These are phyloP conservation scores for Lophura nycthemera DNA, from an alignment of 2,113 vertebrate genomes.

Conservation along the genomic window DNA sequence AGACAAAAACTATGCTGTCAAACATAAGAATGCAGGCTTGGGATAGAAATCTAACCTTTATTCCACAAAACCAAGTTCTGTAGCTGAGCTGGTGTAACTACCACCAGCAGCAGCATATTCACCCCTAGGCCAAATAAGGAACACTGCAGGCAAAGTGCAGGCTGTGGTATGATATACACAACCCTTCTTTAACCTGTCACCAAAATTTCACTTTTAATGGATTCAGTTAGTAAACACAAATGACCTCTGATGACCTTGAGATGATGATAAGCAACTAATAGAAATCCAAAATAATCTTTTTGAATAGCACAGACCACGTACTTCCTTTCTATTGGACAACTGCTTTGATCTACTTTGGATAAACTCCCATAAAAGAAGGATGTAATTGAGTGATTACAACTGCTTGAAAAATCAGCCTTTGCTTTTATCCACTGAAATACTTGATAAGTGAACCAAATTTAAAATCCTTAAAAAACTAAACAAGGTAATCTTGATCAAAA, in stretches of 20 bases:
- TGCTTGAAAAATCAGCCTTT: not conserved
- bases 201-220: not conserved
- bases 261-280: not conserved
- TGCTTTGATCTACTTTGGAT: not conserved
- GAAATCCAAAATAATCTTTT: not conserved
- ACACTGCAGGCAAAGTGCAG: rapidly evolving
- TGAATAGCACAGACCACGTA: not conserved
- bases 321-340: not conserved
- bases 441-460: not conserved
- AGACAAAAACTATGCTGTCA: not conserved
- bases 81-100: not conserved
- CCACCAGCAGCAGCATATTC: not conserved
- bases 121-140: not conserved
- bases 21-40: not conserved
- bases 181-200: not conserved
- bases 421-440: not conserved
- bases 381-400: not conserved
- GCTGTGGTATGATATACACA: rapidly evolving
- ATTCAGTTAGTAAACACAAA: not conserved
- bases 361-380: not conserved
- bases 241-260: not conserved
- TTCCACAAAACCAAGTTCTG: not conserved
- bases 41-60: not conserved
- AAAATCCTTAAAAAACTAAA: not conserved
- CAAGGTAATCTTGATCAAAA: not conserved